Percentiles rank a stretch among this genome's conserved stretches.
phyloP scores from a whole-genome alignment of 1,140 invertebrate species.

The Magallana angulata region DNA sequence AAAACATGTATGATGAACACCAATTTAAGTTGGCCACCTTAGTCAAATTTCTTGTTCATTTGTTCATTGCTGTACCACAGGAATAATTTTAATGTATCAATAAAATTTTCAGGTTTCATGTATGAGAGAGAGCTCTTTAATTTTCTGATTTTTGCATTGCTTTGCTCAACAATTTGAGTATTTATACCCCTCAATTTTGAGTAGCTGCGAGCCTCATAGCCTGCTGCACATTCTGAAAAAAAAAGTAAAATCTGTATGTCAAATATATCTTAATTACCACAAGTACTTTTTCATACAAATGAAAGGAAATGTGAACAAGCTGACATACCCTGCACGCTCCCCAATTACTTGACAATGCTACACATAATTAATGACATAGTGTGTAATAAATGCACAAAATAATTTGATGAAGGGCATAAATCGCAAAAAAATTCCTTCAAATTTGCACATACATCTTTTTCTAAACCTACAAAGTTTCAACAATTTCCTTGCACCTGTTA shows the following conservation, averaged over 20 bases:
- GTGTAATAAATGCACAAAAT: too few species aligned
- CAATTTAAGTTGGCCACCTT: too few species aligned
- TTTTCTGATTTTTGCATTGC: constrained; percentile 41
- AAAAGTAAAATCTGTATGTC: neutral
- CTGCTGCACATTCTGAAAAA: constrained; percentile 45
- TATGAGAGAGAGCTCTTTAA: constrained; percentile 40
- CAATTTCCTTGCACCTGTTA: too few species aligned
- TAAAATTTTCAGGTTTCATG: constrained; percentile 46
- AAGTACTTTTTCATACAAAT: neutral
- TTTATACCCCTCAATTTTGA: constrained; percentile 36
- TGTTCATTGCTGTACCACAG: constrained; percentile 41
- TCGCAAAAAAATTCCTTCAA: too few species aligned
- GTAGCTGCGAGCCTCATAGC: constrained; percentile 26
- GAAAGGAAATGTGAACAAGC: neutral
- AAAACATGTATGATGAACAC: too few species aligned
- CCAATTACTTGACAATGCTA: too few species aligned
- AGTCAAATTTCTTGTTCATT: constrained; percentile 11
- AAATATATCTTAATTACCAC: neutral
- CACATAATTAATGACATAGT: too few species aligned
- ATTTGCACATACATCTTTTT: too few species aligned
- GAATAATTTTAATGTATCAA: constrained; percentile 40
- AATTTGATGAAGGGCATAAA: too few species aligned
- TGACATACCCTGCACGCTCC: too few species aligned
- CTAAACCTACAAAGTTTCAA: too few species aligned
- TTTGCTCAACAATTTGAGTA: constrained; percentile 49